phyloP scores from a whole-genome alignment of 2,113 vertebrate genomes.

The Montifringilla adamsi region DNA sequence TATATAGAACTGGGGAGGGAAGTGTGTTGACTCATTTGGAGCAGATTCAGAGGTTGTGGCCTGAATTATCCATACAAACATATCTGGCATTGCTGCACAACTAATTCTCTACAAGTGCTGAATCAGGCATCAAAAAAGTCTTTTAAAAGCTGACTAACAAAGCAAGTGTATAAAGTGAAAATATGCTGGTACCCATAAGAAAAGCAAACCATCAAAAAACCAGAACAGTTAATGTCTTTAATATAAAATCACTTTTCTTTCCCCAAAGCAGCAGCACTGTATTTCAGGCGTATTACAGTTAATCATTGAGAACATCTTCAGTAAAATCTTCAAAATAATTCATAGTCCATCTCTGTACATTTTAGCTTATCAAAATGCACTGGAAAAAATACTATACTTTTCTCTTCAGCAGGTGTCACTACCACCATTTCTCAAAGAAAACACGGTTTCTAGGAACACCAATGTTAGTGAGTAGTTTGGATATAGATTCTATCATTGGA shows the following conservation, averaged over 20 bases:
- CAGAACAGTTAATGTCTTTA: conserved; percentile 3
- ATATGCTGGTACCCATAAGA: background rate
- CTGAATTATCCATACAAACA: background rate
- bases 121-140: background rate
- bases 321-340: background rate
- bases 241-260: background rate
- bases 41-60: background rate
- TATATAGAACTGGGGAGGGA: background rate
- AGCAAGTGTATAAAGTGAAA: background rate
- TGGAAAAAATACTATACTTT: background rate
- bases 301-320: background rate
- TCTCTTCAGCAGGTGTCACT: conserved; percentile 11
- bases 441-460: conserved; percentile 80
- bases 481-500: conserved; percentile 90
- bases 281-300: background rate
- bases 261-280: background rate
- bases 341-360: background rate
- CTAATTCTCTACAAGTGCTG: background rate
- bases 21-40: background rate
- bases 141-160: background rate
- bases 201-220: background rate
- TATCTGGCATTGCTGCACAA: background rate
- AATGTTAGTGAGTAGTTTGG: conserved; percentile 75
- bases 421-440: conserved; percentile 98
- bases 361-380: background rate